Conservation (phyloP, 2,888 invertebrate genomes). For the Platycheirus rosarum region DNA sequence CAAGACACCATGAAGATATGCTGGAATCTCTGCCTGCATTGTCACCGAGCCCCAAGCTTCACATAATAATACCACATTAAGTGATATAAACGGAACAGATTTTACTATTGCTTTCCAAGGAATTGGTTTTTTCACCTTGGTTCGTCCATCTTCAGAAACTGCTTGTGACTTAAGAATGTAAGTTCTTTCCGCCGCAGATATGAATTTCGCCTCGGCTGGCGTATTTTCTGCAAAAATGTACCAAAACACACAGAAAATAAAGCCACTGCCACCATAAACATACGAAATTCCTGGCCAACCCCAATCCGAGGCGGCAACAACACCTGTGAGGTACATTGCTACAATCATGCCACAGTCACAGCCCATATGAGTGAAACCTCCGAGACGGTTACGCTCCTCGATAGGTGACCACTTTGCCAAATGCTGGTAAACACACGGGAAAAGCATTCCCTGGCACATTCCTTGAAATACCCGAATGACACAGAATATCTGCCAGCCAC, state of each 20-base stretch:
- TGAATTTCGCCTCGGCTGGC: constrained; percentile 83
- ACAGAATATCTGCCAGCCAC: constrained; percentile 84
- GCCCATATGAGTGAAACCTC: constrained; percentile 84
- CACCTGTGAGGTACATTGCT: constrained; percentile 85
- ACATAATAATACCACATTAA: constrained; percentile 83
- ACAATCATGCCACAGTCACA: constrained; percentile 86
- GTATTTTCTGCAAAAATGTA: constrained; percentile 84
- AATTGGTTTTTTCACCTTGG: constrained; percentile 81
- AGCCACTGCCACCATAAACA: constrained; percentile 83
- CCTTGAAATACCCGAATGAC: constrained; percentile 85
- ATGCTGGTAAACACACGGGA: constrained; percentile 85
- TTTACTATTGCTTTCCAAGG: constrained; percentile 87
- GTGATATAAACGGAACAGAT: constrained; percentile 86
- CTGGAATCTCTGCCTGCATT: constrained; percentile 86
- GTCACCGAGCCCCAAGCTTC: constrained; percentile 88
- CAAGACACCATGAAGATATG: constrained; percentile 86
- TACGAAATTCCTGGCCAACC: constrained; percentile 87
- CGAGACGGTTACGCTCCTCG: constrained; percentile 86
- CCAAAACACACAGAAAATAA: constrained; percentile 83
- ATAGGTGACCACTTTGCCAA: constrained; percentile 86
- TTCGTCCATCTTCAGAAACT: constrained; percentile 77
- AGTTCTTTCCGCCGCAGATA: constrained; percentile 83
- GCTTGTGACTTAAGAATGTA: constrained; percentile 82
- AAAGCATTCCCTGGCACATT: constrained; percentile 85
- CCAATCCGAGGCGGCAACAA: constrained; percentile 83